Base-by-base conservation (phyloP, 1,140 invertebrate species). In the Neomicropteryx cornuta region DNA sequence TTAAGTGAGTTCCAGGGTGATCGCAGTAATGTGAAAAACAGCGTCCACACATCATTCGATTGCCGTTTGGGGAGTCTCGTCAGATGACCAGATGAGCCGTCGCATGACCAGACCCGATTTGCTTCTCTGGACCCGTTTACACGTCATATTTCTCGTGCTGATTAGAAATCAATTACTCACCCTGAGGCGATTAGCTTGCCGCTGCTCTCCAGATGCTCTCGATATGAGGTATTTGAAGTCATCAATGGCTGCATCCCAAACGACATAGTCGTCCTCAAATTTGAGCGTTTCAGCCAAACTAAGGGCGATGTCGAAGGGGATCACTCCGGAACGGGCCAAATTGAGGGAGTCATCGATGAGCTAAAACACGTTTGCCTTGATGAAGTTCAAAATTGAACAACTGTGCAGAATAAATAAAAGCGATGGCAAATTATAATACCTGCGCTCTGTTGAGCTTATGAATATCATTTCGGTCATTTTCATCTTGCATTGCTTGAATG, bases 301-400 rank as follows among this genome's bases (percentile, higher is more conserved):
- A 2, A 84, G 52, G 2, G 77, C 70, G n/a, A 60, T 57, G 0
- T 56, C 50, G 36, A 78, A 75, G n/a, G 55, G 43, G 1, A 72
- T 30, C 5, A 44, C 43, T 18, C 60, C 58, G 29, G 63, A 55
- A 46, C 71, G 56, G 2, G 71, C 72, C 34, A 75, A 47, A 47
- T 82, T 81, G 13, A 87, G 70, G 3, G 80, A 60, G 64, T 92
- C 88, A 46, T 90, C 83, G 1, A 91, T 60, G 2, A 90, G 49
- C 44, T 60, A 51, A 61, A 4, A 36, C 47, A 8, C 51, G 49
- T 19, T 33, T 18, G 2, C 60, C 42, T n/a, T 55, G 28, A 4
- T 45, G 46, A 17, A 53, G 42, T 6, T 51, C 36, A 33, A 54
- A 60, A 18, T 49, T 47, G 1, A 45, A 47, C 14, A 47, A 55